Evolutionary conservation across 2,888 invertebrate species (phyloP).

Genomic region (Heliothis peltigera): DNA sequence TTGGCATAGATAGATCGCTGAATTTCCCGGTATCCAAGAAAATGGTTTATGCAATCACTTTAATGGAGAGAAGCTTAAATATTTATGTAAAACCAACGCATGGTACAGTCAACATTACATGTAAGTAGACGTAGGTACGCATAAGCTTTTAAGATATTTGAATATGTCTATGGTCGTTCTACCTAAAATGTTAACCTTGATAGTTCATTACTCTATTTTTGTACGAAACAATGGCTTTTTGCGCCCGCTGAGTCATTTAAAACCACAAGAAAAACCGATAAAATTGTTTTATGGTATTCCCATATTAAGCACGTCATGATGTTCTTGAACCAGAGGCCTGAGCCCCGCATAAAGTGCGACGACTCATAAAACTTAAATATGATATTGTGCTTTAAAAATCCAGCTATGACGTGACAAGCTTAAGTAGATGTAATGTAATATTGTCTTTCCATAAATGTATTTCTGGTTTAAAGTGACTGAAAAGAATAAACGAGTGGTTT

Average conservation of each 20-base stretch:
- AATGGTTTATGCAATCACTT: too few relatives aligned
- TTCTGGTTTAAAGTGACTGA: neutral
- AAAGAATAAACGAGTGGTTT: too few relatives aligned
- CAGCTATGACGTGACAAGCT: neutral
- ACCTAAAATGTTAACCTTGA: conserved; percentile 34
- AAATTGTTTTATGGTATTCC: conserved; percentile 40
- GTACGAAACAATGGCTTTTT: conserved; percentile 44
- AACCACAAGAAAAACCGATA: conserved; percentile 52
- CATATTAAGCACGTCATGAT: conserved; percentile 31
- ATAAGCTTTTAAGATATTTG: conserved; percentile 38
- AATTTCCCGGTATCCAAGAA: too few relatives aligned
- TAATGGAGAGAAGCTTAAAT: too few relatives aligned
- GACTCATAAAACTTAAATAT: conserved; percentile 34
- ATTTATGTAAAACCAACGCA: conserved; percentile 1
- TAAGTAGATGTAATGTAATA: too few relatives aligned
- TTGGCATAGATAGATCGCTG: too few relatives aligned
- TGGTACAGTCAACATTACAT: conserved; percentile 8
- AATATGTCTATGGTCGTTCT: neutral
- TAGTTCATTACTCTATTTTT: conserved; percentile 43
- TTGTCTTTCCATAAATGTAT: neutral
- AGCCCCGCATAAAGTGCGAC: conserved; percentile 33
- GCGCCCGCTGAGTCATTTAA: conserved; percentile 44
- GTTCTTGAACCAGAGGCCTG: conserved; percentile 35
- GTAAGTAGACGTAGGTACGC: neutral
- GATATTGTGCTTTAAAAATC: conserved; percentile 28